Evolutionary conservation across 2,888 invertebrate species (phyloP).

Genomic region (Saturnia japonica): DNA sequence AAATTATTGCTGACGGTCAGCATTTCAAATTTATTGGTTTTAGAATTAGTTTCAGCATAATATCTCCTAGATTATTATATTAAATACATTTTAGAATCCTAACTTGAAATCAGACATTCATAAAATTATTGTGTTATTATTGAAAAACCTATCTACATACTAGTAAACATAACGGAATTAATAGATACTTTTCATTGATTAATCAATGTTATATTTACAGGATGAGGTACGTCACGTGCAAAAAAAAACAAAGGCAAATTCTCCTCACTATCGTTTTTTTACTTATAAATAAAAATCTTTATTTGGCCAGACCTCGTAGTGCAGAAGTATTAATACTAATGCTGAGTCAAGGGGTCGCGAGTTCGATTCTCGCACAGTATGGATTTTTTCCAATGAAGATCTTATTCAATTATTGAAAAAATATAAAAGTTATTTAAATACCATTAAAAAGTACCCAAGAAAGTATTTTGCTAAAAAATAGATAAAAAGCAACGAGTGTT

Average conservation of each 20-base stretch:
- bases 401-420: too few relatives aligned
- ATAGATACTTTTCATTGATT: not conserved
- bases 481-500: not conserved
- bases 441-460: not conserved
- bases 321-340: too few relatives aligned
- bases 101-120: constrained; percentile 1
- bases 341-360: too few relatives aligned
- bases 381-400: too few relatives aligned
- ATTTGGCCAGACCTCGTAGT: too few relatives aligned
- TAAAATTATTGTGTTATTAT: not conserved
- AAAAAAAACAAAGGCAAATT: not conserved
- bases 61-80: constrained; percentile 36
- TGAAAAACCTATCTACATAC: not conserved
- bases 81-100: constrained; percentile 28
- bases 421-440: not conserved
- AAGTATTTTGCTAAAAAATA: not conserved
- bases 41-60: constrained; percentile 34
- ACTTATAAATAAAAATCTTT: too few relatives aligned
- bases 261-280: not conserved
- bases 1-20: constrained; percentile 42
- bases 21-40: constrained; percentile 39
- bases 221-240: not conserved
- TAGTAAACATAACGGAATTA: not conserved
- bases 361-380: too few relatives aligned
- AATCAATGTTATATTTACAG: not conserved